Evolutionary conservation across 1,140 invertebrate species (phyloP).

Genomic region (Leptopilina clavipes): DNA sequence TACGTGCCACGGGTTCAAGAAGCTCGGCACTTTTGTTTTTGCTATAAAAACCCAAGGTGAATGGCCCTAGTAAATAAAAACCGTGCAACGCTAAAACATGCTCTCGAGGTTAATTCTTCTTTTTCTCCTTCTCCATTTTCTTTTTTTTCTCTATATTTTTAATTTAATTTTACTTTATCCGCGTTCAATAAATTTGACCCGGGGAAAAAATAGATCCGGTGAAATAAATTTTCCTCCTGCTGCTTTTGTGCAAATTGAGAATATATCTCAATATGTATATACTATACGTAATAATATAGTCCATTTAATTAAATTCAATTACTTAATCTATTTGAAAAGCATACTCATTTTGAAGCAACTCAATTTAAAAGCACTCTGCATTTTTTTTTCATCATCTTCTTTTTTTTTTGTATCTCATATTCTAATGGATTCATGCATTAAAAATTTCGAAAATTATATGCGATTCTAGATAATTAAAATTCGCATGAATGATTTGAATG

Average conservation of each 20-base stretch:
- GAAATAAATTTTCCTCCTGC: no score
- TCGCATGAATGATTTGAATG: background rate
- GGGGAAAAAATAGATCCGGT: no score
- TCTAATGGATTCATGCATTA: constrained; percentile 1
- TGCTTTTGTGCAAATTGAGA: no score
- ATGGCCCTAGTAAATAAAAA: constrained; percentile 11
- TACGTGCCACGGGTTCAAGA: no score
- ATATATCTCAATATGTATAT: background rate
- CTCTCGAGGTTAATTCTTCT: background rate
- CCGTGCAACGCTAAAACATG: background rate
- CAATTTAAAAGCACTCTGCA: background rate
- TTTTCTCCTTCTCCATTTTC: background rate
- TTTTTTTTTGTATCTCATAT: constrained; percentile 1
- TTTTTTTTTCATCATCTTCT: no score
- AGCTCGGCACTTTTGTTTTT: background rate
- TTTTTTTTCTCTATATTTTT: background rate
- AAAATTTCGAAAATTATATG: background rate
- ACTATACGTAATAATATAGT: background rate
- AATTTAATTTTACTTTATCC: background rate
- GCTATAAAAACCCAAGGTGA: background rate
- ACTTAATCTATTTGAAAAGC: constrained; percentile 13
- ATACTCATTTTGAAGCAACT: constrained; percentile 4
- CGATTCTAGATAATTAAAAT: background rate
- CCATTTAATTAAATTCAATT: constrained; percentile 5
- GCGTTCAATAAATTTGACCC: no score